A percentile compares a stretch with the other conserved stretches of the same genome.
phyloP scores from a whole-genome alignment of 2,113 vertebrate genomes.

The Copsychus sechellarum region DNA sequence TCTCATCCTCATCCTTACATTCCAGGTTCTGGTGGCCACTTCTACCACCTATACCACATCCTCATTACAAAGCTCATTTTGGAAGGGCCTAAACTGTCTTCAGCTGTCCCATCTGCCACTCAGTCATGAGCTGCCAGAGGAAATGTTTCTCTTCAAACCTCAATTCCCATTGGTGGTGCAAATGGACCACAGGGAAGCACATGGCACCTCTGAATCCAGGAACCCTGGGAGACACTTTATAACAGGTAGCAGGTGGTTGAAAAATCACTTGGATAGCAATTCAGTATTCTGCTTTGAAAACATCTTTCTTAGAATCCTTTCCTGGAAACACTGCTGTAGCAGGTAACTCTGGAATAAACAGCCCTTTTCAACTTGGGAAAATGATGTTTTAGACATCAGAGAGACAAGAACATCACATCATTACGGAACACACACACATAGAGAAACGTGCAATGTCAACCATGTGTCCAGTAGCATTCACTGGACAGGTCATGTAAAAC shows the following conservation, averaged over 20 bases:
- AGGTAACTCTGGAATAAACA: neutral
- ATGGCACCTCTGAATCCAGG: neutral
- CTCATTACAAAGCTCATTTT: neutral
- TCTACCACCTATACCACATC: neutral
- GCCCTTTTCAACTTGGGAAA: neutral
- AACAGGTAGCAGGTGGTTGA: neutral
- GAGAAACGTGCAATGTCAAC: neutral
- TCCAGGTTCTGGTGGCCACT: neutral
- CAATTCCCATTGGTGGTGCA: neutral
- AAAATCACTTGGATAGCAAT: neutral
- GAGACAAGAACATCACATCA: neutral
- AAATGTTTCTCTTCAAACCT: neutral
- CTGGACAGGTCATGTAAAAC: neutral
- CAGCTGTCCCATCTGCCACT: neutral
- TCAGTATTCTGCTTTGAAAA: neutral
- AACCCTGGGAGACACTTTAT: neutral
- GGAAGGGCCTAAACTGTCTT: neutral
- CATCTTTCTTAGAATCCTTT: neutral
- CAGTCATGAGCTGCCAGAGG: neutral
- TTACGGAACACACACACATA: neutral
- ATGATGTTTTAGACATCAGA: neutral
- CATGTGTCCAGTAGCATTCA: neutral
- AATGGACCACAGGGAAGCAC: neutral
- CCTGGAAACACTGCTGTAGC: neutral
- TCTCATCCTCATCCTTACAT: neutral